A percentile compares a stretch with the other conserved stretches of the same genome.
phyloP scores from a whole-genome alignment of 2,797 vertebrate species.

The Helicolenus hilgendorfi region DNA sequence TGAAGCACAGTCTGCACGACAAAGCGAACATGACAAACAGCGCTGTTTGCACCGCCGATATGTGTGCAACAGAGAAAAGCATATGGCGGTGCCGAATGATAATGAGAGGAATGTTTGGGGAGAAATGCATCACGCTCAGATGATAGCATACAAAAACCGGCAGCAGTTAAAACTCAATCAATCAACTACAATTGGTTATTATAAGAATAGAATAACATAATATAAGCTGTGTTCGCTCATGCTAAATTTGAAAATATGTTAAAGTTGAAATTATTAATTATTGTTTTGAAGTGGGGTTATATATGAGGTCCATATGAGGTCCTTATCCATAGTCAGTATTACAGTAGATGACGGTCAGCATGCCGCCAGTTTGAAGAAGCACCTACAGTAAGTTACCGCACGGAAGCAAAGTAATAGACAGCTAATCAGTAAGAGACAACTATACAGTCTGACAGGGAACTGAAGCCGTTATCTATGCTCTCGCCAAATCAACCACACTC shows the following conservation, averaged over 20 bases:
- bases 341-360: no score
- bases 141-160: neutral
- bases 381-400: no score
- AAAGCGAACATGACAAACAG: constrained; percentile 35
- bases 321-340: no score
- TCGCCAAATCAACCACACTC: no score
- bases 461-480: no score
- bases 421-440: no score
- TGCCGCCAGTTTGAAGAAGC: no score
- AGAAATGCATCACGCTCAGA: neutral
- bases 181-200: neutral
- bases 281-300: neutral
- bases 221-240: neutral
- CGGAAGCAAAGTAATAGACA: no score
- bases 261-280: neutral
- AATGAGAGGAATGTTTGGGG: neutral
- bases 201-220: neutral
- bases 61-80: neutral
- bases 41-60: neutral
- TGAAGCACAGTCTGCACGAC: neutral
- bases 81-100: neutral
- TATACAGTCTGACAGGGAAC: no score
- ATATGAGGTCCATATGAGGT: no score
- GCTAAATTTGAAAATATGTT: neutral
- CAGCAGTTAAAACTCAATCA: neutral